These are phyloP conservation scores for Panzeria rudis DNA, from an alignment of 2,888 invertebrate species.

Conservation along the genomic window DNA sequence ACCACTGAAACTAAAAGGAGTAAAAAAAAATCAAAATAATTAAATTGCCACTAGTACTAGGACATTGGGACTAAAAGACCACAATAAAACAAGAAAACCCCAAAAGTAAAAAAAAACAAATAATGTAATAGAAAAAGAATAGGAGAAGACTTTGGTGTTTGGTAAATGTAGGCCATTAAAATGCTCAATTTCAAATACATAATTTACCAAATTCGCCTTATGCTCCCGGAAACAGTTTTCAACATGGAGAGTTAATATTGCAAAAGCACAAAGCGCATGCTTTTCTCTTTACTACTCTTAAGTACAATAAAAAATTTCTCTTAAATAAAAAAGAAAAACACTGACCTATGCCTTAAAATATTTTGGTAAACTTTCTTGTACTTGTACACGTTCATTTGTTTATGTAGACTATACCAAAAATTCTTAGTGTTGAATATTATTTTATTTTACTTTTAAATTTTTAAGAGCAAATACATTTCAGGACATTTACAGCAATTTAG, in stretches of 20 bases:
- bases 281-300: constrained; percentile 14
- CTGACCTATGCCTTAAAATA: constrained; percentile 50
- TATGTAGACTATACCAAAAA: neutral
- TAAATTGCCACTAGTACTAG: constrained; percentile 68
- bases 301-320: neutral
- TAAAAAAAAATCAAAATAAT: constrained; percentile 64
- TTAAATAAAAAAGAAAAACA: neutral
- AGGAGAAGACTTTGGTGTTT: constrained; percentile 21
- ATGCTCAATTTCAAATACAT: constrained; percentile 23
- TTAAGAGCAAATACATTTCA: constrained; percentile 42
- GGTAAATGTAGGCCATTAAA: constrained; percentile 56
- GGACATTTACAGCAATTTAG: constrained; percentile 17
- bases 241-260: neutral
- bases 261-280: constrained; percentile 17
- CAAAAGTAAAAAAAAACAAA: constrained; percentile 24
- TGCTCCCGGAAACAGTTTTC: constrained; percentile 21
- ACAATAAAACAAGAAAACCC: constrained; percentile 31
- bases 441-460: neutral
- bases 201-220: constrained; percentile 37
- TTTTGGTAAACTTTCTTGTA: constrained; percentile 17
- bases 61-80: constrained; percentile 60
- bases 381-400: neutral
- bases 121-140: neutral
- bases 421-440: neutral
- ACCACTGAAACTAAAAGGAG: constrained; percentile 56